These are phyloP conservation scores for Acrobasis consociella DNA, from an alignment of 2,888 invertebrate species.

Conservation along the genomic window DNA sequence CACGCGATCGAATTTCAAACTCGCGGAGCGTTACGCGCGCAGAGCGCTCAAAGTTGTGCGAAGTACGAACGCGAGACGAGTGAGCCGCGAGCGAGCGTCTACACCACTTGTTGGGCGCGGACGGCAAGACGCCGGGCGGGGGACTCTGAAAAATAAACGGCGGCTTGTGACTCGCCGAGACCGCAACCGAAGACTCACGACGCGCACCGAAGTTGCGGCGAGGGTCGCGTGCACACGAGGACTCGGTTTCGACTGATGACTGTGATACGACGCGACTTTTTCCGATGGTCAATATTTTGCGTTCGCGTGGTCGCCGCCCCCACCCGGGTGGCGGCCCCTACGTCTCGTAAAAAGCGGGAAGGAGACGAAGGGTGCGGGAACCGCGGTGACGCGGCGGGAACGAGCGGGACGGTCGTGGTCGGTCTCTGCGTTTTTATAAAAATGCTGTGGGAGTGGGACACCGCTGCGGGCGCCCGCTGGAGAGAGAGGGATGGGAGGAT, in stretches of 20 bases:
- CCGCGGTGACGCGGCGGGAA: conserved; percentile 69
- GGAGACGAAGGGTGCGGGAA: conserved; percentile 80
- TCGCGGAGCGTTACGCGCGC: conserved; percentile 59
- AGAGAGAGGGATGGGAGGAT: conserved; percentile 75
- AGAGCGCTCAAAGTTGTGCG: conserved; percentile 71
- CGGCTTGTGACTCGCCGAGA: conserved; percentile 61
- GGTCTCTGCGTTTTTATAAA: conserved; percentile 83
- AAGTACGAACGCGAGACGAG: conserved; percentile 75
- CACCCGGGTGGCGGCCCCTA: conserved; percentile 79
- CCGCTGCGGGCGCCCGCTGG: conserved; percentile 47
- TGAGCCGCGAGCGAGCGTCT: conserved; percentile 63
- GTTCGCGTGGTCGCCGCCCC: conserved; percentile 82
- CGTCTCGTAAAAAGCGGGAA: conserved; percentile 84
- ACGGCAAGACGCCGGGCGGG: conserved; percentile 73
- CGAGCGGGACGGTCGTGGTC: conserved; percentile 79
- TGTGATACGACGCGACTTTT: conserved; percentile 83
- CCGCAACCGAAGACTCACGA: conserved; percentile 81
- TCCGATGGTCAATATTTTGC: conserved; percentile 84
- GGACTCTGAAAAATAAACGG: conserved; percentile 72
- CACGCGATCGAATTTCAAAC: conserved; percentile 57
- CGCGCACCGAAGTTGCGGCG: conserved; percentile 72
- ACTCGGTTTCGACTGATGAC: conserved; percentile 83
- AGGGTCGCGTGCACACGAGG: conserved; percentile 75
- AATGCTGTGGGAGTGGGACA: conserved; percentile 74
- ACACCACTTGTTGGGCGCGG: conserved; percentile 79